Base-by-base conservation (phyloP, 1,140 invertebrate species). In the Drosophila orena region DNA sequence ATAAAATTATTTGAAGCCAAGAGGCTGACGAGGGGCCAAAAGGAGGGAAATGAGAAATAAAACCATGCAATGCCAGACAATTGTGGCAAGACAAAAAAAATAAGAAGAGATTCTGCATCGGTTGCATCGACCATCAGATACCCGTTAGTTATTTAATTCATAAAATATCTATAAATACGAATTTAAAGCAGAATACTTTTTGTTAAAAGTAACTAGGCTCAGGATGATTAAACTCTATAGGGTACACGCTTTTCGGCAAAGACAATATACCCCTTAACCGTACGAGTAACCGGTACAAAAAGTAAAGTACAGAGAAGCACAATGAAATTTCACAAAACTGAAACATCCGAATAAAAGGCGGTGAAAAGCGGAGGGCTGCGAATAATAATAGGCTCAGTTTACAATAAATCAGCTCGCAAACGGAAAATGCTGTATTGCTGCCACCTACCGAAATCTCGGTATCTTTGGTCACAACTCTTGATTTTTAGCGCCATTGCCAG, bases 1-100 rank as follows among this genome's bases (percentile, higher is more conserved):
- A 62, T 74, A 74, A 74, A 74, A 73, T 74, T 24, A 73, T 73
- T 73, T 61, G 47, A 53, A 72, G 55, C 62, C 66, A 53, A 55
- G 50, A 55, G 62, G 24, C 61, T 8, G 38, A 8, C 27, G 35
- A 14, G 27, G n/a, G 64, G 46, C 58, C 22, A 46, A 40, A 37
- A 30, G 11, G 40, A 42, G 46, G 42, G 55, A 54, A 69, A 69
- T 69, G 54, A 44, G 50, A 69, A 68, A 47, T 56, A 70, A 70
- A 56, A 70, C 64, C 42, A 57, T 70, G 64, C 62, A 44, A 55
- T 68, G 65, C 40, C 66, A 70, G 64, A 71, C 65, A 71, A 70
- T 70, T 40, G 66, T 69, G 34, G 42, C 40, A 43, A 35, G 40
- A 38, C n/a, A 54, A 65, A 43, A 43, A 14, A 30, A 30, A 7